Base-by-base conservation (phyloP, 1,140 invertebrate species). In the Drosophila paulistorum region DNA sequence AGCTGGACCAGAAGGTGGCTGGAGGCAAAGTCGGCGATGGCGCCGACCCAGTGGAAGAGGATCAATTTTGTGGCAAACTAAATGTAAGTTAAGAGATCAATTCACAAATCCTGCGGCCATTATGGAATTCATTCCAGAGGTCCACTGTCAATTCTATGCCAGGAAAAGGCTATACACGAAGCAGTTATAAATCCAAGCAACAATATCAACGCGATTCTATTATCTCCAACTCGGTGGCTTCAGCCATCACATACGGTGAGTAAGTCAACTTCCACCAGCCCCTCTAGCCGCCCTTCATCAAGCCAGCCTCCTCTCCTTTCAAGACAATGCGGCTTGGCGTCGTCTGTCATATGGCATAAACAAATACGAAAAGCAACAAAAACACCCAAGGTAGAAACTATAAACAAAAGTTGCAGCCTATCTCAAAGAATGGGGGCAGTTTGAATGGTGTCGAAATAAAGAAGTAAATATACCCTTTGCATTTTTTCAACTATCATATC, bases 341-440 rank as follows among this genome's bases (percentile, higher is more conserved):
- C 54, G 54, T 33, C 54, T 57, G 23, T 57, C 54, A 48, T 51
- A 51, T 51, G 45, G 45, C 9, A 51, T 51, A 51, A 51, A 51
- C 45, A 51, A 51, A 51, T 23, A 39, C 4, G 9, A 20, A 51
- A 51, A 51, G 20, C 17, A 51, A 51, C 9, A 20, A 51, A 51
- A 51, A 11, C 45, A 57, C n/a, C 55, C 30, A 57, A 57, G 55
- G 26, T 51, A 51, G 9, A 51, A 51, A 51, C 11, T 51, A 51
- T 51, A 51, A 51, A 51, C 45, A 51, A 51, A 51, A 14, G 17
- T 23, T 51, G 45, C 0, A 23, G 7, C 9, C 17, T 4, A 20
- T 23, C 45, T 13, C 20, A 4, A 10, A 23, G 17, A 10, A 20
- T 30, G 30, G 17, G 3, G 10, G 17, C 17, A 20, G 45, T 37